Evolutionary conservation across 2,888 invertebrate genomes (phyloP), one percentile per base, ranked within the genome.

Genomic region (Nemotelus pantherinus): DNA sequence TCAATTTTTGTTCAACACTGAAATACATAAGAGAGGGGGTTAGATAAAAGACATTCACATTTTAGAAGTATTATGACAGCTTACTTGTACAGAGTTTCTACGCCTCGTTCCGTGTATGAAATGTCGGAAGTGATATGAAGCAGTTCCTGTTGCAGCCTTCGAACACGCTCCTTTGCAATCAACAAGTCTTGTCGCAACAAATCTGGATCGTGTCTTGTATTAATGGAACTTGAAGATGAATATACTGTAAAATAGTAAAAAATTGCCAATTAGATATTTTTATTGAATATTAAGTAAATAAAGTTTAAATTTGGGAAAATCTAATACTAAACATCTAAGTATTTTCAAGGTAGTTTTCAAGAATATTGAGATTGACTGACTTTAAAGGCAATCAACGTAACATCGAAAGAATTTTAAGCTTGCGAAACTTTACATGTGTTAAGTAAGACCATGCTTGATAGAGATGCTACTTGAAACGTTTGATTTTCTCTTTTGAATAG

Each of bases 181-280:
- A 94, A 93, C 81, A 98, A 95, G 86, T 98, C 98, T 53, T 95
- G 94, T 85, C 96, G 93, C 79, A 98, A 89, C 78, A 97, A 89
- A 85, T 98, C 98, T 57, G 97, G 97, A 88, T 98, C 98, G 86
- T 97, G 97, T 84, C 96, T 94, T 78, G 96, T 96, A 85, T 95
- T 95, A 80, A 95, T 92, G 80, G 94, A 94, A 84, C 95, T 94
- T 77, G 93, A 92, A 83, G 95, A 95, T 81, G 96, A 96, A 88
- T 95, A 95, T 85, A 96, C 95, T 95, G 88, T 45, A 87, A 86
- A 81, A 72, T 83, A 83, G 82, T 79, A 81, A 80, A 78, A 80
- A 74, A 80, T 78, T 71, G 77, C 78, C 57, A 80, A 77, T 78
- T 10, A 45, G n/a, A 58, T 68, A 68, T 65, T 41, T 63, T 63